Evolutionary conservation across 92 coral and sea anemone genomes (phyloP).

Genomic region (Hydrozoanthus gracilis): DNA sequence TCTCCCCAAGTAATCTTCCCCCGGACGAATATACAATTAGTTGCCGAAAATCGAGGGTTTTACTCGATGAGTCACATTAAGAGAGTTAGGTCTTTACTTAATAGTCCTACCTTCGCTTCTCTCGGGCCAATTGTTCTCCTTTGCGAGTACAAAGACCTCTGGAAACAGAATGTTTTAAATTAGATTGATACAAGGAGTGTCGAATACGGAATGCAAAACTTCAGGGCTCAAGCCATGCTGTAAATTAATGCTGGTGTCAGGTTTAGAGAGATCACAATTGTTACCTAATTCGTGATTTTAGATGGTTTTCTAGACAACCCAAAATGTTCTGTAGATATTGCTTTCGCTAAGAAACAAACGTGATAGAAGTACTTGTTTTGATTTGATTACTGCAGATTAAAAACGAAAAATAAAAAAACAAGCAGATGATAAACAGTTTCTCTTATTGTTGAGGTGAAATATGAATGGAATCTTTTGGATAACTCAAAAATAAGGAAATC

Average conservation of each 20-base stretch:
- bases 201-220: constrained; percentile 39
- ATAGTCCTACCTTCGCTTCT: background rate
- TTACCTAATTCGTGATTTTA: background rate
- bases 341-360: constrained; percentile 19
- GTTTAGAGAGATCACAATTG: background rate
- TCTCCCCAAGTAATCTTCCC: background rate
- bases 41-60: no score
- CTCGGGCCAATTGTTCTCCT: background rate
- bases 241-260: constrained; percentile 35
- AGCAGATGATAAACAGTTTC: constrained; percentile 48
- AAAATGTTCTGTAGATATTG: background rate
- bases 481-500: constrained; percentile 31
- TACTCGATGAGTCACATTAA: background rate
- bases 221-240: constrained; percentile 17
- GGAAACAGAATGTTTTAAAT: constrained; percentile 21
- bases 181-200: constrained; percentile 25
- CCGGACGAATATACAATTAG: background rate
- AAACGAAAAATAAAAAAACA: background rate
- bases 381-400: background rate
- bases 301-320: constrained; percentile 25
- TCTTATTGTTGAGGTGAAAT: constrained; percentile 14
- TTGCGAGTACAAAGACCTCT: background rate
- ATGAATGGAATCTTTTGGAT: constrained; percentile 37
- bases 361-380: background rate
- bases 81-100: background rate